Conservation (phyloP, 2,113 vertebrate genomes). For the Rhizomys pruinosus region DNA sequence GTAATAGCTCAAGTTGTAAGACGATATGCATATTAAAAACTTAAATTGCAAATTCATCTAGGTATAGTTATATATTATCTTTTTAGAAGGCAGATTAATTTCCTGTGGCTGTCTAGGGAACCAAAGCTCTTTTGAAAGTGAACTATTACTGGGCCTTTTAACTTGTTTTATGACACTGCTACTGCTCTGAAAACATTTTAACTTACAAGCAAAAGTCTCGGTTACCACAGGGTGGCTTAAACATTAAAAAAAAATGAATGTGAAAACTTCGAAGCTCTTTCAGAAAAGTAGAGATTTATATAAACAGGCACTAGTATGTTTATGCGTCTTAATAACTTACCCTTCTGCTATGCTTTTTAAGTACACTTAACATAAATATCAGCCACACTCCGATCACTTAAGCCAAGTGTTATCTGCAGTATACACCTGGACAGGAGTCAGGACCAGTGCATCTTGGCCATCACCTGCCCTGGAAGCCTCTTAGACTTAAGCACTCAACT, state of each 20-base stretch:
- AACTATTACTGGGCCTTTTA: background rate
- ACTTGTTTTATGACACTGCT: slow-evolving; percentile 18
- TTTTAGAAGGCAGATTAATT: slow-evolving; percentile 19
- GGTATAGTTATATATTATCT: background rate
- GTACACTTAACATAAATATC: background rate
- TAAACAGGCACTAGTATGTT: background rate
- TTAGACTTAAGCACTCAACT: background rate
- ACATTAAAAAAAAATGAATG: background rate
- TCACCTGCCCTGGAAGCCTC: background rate
- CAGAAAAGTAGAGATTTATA: background rate
- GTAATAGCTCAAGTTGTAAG: slow-evolving; percentile 19
- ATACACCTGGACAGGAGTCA: background rate
- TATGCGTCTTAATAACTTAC: slow-evolving; percentile 13
- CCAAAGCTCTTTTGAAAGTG: slow-evolving; percentile 46
- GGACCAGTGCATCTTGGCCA: background rate
- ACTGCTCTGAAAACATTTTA: slow-evolving; percentile 24
- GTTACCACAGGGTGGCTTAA: background rate
- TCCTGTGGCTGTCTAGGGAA: background rate
- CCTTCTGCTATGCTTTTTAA: slow-evolving; percentile 10
- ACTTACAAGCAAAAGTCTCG: slow-evolving; percentile 5
- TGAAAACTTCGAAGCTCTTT: slow-evolving; percentile 20
- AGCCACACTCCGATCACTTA: background rate
- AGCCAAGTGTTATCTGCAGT: background rate
- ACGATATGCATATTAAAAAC: slow-evolving; percentile 42
- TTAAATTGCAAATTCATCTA: background rate